Conservation (phyloP, 2,888 invertebrate species). For the Invenusta paracnida region DNA sequence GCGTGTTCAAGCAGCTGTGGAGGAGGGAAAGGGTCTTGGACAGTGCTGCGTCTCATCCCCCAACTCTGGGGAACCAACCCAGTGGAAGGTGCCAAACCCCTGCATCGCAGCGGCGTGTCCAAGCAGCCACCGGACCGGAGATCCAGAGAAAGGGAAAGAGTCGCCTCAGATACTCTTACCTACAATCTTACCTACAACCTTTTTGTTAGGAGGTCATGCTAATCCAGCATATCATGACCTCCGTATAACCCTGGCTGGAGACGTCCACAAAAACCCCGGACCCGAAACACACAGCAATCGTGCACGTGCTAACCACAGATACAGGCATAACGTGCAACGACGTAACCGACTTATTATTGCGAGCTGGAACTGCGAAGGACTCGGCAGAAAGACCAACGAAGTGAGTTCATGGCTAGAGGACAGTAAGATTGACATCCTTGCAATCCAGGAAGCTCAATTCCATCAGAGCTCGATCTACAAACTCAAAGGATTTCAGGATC, state of each 20-base stretch:
- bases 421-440: not conserved
- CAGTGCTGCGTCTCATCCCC: not conserved
- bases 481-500: not conserved
- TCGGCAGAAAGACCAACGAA: not conserved
- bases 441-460: not conserved
- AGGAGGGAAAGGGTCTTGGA: not conserved
- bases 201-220: too few species aligned
- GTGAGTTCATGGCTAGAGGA: not conserved
- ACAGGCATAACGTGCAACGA: not conserved
- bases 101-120: too few species aligned
- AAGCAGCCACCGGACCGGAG: not conserved
- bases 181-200: too few species aligned
- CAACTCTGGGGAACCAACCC: not conserved
- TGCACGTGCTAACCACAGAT: too few species aligned
- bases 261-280: too few species aligned
- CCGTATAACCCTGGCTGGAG: too few species aligned
- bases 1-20: not conserved
- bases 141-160: not conserved
- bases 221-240: too few species aligned
- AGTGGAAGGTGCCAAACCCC: not conserved
- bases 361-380: not conserved
- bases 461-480: not conserved
- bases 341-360: not conserved
- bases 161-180: not conserved
- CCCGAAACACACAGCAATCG: too few species aligned